Evolutionary conservation across 2,797 vertebrate genomes (phyloP), one percentile per base, ranked within the genome.

Genomic region (Mareca strepera): DNA sequence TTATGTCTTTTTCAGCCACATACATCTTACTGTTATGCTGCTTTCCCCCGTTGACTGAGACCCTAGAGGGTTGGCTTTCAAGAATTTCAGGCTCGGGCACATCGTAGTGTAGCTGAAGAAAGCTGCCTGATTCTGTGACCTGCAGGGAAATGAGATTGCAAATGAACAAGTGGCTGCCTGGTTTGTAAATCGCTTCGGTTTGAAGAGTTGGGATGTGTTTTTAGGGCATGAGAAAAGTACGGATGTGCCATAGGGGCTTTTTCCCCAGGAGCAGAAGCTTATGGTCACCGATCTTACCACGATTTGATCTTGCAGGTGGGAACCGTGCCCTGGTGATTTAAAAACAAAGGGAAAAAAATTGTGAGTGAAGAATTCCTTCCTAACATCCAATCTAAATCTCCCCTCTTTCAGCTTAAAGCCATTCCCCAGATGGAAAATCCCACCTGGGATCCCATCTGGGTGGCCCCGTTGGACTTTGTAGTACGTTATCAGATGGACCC

Each of bases 1-100:
- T 59, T 67, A 6, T 0, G 1, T 35, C 52, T 7, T 70, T 93
- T 67, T 93, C 26, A 48, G 0, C 56, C 7, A 23, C 9, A 26
- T 33, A 9, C 5, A 2, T 78, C 33, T 60, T 43, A 26, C 8
- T 5, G 0, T 48, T 74, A 5, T 55, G n/a, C 75, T 66, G 21
- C 56, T 82, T 88, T n/a, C 41, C 18, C 73, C 9, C 37, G 55
- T 50, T 76, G 68, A 8, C 29, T 48, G 22, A 81, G 26, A 43
- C 55, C 72, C 37, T 17, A 28, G 23, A 15, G n/a, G 33, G 8
- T 39, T 74, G 35, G 18, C 53, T 80, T 79, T 55, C 67, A 80
- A 46, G 16, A 39, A 25, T 89, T 82, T 73, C 23, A 70, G 31
- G 4, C 23, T 72, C 81, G 46, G 17, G 4, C 9, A 9, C 31